Percentiles rank a stretch among this genome's conserved stretches.
Conservation (phyloP, 2,113 vertebrate genomes). For the Chaetops frenatus region DNA sequence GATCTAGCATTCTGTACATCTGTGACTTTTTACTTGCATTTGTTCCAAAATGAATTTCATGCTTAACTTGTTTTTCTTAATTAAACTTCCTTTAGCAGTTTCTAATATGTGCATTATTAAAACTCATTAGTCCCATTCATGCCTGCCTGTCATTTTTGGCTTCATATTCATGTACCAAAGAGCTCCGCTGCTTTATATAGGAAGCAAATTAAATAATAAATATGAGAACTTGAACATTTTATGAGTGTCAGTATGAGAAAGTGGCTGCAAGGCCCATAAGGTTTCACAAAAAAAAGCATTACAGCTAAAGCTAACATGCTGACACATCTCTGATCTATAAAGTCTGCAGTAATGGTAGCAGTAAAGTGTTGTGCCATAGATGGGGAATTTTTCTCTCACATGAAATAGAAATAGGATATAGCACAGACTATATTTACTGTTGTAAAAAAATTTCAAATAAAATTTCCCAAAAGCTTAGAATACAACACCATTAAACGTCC, state of each 20-base stretch:
- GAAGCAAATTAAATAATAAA: slow-evolving; percentile 75
- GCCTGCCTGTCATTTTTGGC: slow-evolving; percentile 61
- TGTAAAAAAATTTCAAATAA: slow-evolving; percentile 68
- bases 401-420: slow-evolving; percentile 63
- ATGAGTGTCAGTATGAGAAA: slow-evolving; percentile 68
- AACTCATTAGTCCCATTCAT: slow-evolving; percentile 73
- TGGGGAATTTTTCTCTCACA: slow-evolving; percentile 60
- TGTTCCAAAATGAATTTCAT: slow-evolving; percentile 73
- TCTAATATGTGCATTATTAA: slow-evolving; percentile 72
- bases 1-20: slow-evolving; percentile 36
- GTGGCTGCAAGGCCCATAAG: slow-evolving; percentile 71
- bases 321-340: slow-evolving; percentile 76
- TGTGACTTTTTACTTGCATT: slow-evolving; percentile 57
- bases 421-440: slow-evolving; percentile 62
- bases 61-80: slow-evolving; percentile 76
- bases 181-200: slow-evolving; percentile 50
- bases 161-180: slow-evolving; percentile 50
- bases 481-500: slow-evolving; percentile 58
- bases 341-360: slow-evolving; percentile 69
- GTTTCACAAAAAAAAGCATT: slow-evolving; percentile 71
- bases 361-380: slow-evolving; percentile 69
- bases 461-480: slow-evolving; percentile 64
- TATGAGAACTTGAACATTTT: slow-evolving; percentile 65
- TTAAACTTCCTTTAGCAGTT: slow-evolving; percentile 73
- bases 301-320: slow-evolving; percentile 69